Evolutionary conservation across 2,113 vertebrate species (phyloP).

Genomic region (Dasyprocta punctata): DNA sequence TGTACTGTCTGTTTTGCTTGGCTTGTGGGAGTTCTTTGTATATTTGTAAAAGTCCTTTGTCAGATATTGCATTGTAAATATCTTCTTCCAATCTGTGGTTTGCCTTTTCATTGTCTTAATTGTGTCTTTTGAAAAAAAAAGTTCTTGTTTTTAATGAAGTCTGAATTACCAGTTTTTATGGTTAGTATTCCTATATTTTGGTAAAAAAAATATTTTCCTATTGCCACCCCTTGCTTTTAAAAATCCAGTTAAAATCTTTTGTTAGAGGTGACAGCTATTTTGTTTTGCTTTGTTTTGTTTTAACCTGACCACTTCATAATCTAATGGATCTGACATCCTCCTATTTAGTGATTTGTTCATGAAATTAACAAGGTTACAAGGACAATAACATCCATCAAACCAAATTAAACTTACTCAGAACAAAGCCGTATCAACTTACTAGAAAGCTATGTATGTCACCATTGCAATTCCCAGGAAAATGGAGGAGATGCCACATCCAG

Average conservation of each 20-base stretch:
- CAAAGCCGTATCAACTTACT: slow-evolving; percentile 87
- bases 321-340: slow-evolving; percentile 45
- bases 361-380: slow-evolving; percentile 44
- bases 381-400: slow-evolving; percentile 32
- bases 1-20: slow-evolving; percentile 8
- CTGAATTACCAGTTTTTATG: slow-evolving; percentile 1
- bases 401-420: slow-evolving; percentile 51
- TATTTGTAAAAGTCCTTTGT: slow-evolving; percentile 37
- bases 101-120: slow-evolving; percentile 19
- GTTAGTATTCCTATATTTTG: not conserved
- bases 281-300: slow-evolving; percentile 27
- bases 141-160: slow-evolving; percentile 48
- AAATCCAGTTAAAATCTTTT: not conserved
- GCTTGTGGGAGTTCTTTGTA: not conserved
- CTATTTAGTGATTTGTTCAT: slow-evolving; percentile 24
- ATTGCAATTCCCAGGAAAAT: slow-evolving; percentile 91
- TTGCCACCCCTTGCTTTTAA: not conserved
- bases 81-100: slow-evolving; percentile 1
- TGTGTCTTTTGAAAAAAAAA: slow-evolving; percentile 36
- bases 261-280: not conserved
- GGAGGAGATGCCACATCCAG: slow-evolving; percentile 91
- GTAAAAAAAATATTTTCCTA: slow-evolving; percentile 30
- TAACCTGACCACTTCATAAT: slow-evolving; percentile 32
- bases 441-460: slow-evolving; percentile 89
- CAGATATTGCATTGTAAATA: not conserved